Base-by-base conservation (phyloP, 1,140 invertebrate genomes). In the Aphaenogaster rudis region DNA sequence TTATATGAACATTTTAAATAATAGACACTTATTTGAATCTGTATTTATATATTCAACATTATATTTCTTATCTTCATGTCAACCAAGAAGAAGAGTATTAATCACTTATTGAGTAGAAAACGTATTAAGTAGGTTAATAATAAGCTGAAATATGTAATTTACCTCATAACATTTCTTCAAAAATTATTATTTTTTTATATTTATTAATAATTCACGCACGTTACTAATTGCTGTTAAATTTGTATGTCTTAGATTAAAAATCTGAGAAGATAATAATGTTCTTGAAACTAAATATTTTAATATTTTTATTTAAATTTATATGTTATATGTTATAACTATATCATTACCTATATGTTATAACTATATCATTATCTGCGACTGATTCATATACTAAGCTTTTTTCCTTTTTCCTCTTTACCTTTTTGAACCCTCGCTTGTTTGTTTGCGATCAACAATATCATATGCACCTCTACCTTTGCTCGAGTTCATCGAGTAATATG, bases 41-140 rank as follows among this genome's bases (percentile, higher is more conserved):
- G 15, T 45, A 36, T 78, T 28, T 63, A 61, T 45, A 59, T 28
- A 78, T 63, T 8, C 8, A 42, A 78, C 11, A 78, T n/a, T 78
- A 42, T 45, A 54, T 36, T 52, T 8, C 8, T 36, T 1, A 45
- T 61, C 11, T 63, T 45, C 42, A 66, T 8, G 36, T 21, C 0
- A 64, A 66, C 21, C 4, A 66, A 39, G 0, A 39, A 66, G 1
- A 66, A 9, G 42, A 45, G 42, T 28, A 28, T 8, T 17, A 72
- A 28, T 74, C 1, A 42, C 3, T 11, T n/a, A 71, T 48, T 48
- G 42, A 48, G 21, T 69, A 15, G 11, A 71, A 69, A 69, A 69
- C 15, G 7, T 33, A 50, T 71, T 50, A 1, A 52, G 4, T 11
- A 50, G 28, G 33, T 69, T 13, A 48, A 48, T 71, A 50, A 33